phyloP scores from a whole-genome alignment of 2,113 vertebrate genomes.

The Eleginops maclovinus region DNA sequence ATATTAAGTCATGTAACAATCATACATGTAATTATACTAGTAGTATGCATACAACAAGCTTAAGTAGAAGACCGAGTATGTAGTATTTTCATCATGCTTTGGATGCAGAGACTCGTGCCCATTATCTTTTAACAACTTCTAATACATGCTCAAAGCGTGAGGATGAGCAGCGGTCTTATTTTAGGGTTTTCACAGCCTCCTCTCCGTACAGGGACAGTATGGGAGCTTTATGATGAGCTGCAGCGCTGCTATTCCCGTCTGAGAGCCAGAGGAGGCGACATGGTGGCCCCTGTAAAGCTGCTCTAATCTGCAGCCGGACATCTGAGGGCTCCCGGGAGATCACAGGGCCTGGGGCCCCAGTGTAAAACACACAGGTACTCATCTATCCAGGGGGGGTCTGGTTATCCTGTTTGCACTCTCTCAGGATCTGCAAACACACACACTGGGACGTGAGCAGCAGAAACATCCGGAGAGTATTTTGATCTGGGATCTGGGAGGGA shows the following conservation, averaged over 20 bases:
- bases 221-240: conserved; percentile 34
- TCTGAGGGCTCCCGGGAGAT: conserved; percentile 46
- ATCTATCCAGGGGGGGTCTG: neutral
- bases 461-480: neutral
- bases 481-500: neutral
- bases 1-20: too few relatives aligned
- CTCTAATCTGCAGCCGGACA: conserved; percentile 52
- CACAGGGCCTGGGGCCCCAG: neutral
- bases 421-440: conserved; percentile 6
- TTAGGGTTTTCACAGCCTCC: neutral
- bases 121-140: neutral
- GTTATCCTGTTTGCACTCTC: neutral
- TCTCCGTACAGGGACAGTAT: neutral
- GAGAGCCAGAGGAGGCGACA: conserved; percentile 30
- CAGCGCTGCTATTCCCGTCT: conserved; percentile 35
- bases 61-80: neutral
- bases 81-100: neutral
- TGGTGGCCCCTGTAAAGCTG: conserved; percentile 45
- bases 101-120: neutral
- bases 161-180: conserved; percentile 13
- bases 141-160: neutral
- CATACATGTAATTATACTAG: too few relatives aligned
- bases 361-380: conserved; percentile 24
- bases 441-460: neutral
- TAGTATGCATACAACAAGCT: neutral